Conservation (phyloP, 2,797 vertebrate genomes). For the Ataeniobius toweri region DNA sequence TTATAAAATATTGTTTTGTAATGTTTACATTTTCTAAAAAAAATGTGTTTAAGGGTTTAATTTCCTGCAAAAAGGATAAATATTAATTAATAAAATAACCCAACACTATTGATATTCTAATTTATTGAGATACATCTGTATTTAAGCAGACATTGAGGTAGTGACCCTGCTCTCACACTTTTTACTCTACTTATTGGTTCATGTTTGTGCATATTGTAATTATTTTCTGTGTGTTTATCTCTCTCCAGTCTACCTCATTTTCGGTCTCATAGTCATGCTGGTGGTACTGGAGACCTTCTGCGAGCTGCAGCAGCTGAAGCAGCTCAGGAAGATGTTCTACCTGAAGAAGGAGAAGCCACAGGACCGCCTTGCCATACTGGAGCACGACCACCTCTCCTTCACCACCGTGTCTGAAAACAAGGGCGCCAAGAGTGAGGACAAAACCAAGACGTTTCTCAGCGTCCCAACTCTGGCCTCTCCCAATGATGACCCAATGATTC, state of each 20-base stretch:
- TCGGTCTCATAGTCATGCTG: slow-evolving; percentile 94
- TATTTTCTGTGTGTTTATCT: slow-evolving; percentile 10
- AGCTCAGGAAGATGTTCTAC: slow-evolving; percentile 95
- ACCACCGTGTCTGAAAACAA: slow-evolving; percentile 85
- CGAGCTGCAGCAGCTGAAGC: slow-evolving; percentile 94
- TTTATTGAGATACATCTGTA: neutral
- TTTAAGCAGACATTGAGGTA: neutral
- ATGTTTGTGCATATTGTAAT: neutral
- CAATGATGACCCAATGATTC: slow-evolving; percentile 77
- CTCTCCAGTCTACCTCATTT: slow-evolving; percentile 88
- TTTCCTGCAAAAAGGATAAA: neutral
- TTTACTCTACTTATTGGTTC: neutral
- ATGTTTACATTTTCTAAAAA: neutral
- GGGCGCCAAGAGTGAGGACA: slow-evolving; percentile 79
- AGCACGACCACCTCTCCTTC: slow-evolving; percentile 94
- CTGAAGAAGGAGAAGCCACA: slow-evolving; percentile 93
- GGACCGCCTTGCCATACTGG: slow-evolving; percentile 89
- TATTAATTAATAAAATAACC: neutral
- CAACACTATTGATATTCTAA: neutral
- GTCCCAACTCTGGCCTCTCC: slow-evolving; percentile 65
- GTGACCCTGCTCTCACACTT: neutral
- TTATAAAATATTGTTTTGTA: neutral
- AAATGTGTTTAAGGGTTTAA: neutral
- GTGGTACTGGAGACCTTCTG: slow-evolving; percentile 98
- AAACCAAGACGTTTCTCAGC: slow-evolving; percentile 82